Conservation (phyloP, 2,113 vertebrate genomes). For the Clarias magur region DNA sequence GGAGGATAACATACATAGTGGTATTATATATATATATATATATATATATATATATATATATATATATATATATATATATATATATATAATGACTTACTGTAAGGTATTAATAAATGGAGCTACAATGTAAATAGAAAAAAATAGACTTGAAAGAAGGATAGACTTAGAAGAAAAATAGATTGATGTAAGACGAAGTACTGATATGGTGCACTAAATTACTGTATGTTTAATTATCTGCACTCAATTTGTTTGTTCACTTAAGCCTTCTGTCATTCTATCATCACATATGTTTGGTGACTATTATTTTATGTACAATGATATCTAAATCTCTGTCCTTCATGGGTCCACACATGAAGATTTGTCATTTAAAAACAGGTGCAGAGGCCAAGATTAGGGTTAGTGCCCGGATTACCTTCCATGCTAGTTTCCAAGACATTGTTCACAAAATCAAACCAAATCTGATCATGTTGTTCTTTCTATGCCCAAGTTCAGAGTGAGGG, state of each 20-base stretch:
- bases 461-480: background rate
- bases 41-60: no score
- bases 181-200: background rate
- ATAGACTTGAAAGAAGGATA: no score
- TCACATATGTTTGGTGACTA: background rate
- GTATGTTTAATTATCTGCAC: background rate
- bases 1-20: slow-evolving; percentile 3
- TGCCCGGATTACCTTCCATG: no score
- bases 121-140: background rate
- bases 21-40: no score
- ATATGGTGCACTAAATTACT: background rate
- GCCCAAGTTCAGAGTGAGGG: slow-evolving; percentile 13
- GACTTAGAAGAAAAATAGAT: background rate
- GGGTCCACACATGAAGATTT: background rate
- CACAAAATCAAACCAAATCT: background rate
- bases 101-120: background rate
- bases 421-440: background rate
- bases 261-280: background rate
- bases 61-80: no score
- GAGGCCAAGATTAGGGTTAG: background rate
- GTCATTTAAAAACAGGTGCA: background rate
- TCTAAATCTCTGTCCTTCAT: background rate
- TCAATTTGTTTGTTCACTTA: background rate
- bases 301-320: background rate
- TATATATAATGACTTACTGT: no score